These are phyloP conservation scores for Adelges cooleyi DNA, from an alignment of 1,140 invertebrate genomes.

Conservation along the genomic window DNA sequence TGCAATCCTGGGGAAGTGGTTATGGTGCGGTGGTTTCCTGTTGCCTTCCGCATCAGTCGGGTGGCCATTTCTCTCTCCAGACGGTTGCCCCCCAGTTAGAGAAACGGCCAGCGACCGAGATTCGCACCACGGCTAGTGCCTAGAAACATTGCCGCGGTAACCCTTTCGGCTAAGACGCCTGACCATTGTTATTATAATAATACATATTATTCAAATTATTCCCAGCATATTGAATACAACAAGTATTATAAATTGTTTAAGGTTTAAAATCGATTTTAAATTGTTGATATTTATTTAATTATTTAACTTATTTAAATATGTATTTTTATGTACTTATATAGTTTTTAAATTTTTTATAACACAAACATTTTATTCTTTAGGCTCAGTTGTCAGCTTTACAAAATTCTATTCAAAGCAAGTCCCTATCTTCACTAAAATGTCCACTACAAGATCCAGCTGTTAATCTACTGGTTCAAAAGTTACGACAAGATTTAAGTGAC, in stretches of 20 bases:
- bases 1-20: no score
- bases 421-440: constrained; percentile 53
- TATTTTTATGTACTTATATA: neutral
- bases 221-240: no score
- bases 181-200: no score
- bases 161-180: no score
- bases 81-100: no score
- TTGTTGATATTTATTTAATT: neutral
- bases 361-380: neutral
- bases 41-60: no score
- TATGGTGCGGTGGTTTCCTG: no score
- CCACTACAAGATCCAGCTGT: constrained; percentile 89
- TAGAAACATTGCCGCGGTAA: no score
- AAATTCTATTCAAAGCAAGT: constrained; percentile 51
- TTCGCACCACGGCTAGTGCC: no score
- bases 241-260: neutral
- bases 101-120: no score
- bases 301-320: neutral
- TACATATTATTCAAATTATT: no score
- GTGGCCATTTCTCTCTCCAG: no score
- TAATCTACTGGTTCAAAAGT: constrained; percentile 82
- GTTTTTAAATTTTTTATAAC: neutral
- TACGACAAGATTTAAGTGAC: constrained; percentile 80
- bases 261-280: neutral
- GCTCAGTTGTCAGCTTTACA: constrained; percentile 76